Evolutionary conservation across 2,113 vertebrate genomes (phyloP), one percentile per base, ranked within the genome.

Genomic region (Ranitomeya variabilis): DNA sequence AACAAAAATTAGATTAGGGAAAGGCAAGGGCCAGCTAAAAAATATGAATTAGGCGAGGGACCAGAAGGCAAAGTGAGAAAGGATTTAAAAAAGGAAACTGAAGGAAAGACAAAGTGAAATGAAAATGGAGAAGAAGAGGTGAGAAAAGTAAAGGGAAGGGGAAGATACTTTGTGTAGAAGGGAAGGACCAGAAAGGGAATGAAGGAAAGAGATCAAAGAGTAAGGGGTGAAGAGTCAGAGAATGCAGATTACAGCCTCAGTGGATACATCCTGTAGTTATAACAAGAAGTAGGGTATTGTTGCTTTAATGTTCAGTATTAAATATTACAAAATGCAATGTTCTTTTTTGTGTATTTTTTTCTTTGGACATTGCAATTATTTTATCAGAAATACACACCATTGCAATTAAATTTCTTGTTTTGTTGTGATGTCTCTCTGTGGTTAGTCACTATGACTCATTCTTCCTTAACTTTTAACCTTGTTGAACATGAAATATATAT

Each of bases 331-430:
- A 74, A n/a, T 18, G 37, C 14, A 45, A 45, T 18, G 64, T 52
- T 21, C 9, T 26, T 26, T 59, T 59, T 2, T 7, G 18, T 19
- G 59, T 23, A 19, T 26, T 59, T 12, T 26, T 59, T 12, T n/a
- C 13, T 57, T 57, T 79, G 18, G 18, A 52, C 73, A 15, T n/a
- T 23, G 77, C 77, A 55, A 59, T 80, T 59, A 15, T 31, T 18
- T 10, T 26, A 81, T 11, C 57, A 81, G 55, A 60, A 18, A 18
- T 31, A 23, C 3, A 2, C 23, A 80, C 79, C 13, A n/a, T 31
- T 55, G 15, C 16, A 84, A 84, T 84, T 16, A 84, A 54, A 71
- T 84, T 84, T 84, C 54, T 69, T 71, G 66, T 84, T 71, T 71
- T 84, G 82, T 71, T 84, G 21, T 37, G 55, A 81, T 3, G n/a